Percentiles rank a stretch among this genome's conserved stretches.
Evolutionary conservation across 2,888 invertebrate species (phyloP).

Genomic region (Nesidiocoris tenuis): DNA sequence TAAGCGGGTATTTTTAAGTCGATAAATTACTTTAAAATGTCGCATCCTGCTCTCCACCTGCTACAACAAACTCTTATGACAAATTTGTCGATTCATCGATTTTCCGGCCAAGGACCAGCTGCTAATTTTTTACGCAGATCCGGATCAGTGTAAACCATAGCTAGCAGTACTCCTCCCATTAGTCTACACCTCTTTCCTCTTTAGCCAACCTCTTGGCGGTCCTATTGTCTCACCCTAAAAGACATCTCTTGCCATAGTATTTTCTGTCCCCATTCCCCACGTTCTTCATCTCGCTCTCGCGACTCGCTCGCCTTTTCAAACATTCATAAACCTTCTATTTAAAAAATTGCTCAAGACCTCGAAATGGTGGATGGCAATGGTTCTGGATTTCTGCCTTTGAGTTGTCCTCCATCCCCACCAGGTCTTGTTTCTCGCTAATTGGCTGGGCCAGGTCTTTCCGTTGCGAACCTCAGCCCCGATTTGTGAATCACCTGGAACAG

Average conservation of each 20-base stretch:
- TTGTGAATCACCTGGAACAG: no score
- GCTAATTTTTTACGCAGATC: no score
- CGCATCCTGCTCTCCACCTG: no score
- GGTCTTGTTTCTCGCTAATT: not conserved
- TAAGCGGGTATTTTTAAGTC: no score
- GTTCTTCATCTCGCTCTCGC: not conserved
- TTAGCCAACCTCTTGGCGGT: slow-evolving; percentile 28
- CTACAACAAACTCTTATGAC: no score
- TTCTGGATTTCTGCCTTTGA: slow-evolving; percentile 1
- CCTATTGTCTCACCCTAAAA: slow-evolving; percentile 32
- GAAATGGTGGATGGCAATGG: not conserved
- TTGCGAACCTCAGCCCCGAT: no score
- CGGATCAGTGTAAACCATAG: no score
- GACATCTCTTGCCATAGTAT: not conserved
- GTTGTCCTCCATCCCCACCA: slow-evolving; percentile 4
- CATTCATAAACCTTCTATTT: slow-evolving; percentile 37
- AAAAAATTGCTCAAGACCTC: slow-evolving; percentile 35
- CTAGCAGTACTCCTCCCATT: not conserved
- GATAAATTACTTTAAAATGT: no score
- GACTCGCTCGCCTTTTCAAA: slow-evolving; percentile 12
- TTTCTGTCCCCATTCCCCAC: not conserved
- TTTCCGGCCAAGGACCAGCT: no score
- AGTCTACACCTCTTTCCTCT: not conserved
- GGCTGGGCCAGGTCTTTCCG: no score
- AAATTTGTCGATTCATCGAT: no score